Evolutionary conservation across 2,797 vertebrate genomes (phyloP).

Genomic region (Chelonia mydas): DNA sequence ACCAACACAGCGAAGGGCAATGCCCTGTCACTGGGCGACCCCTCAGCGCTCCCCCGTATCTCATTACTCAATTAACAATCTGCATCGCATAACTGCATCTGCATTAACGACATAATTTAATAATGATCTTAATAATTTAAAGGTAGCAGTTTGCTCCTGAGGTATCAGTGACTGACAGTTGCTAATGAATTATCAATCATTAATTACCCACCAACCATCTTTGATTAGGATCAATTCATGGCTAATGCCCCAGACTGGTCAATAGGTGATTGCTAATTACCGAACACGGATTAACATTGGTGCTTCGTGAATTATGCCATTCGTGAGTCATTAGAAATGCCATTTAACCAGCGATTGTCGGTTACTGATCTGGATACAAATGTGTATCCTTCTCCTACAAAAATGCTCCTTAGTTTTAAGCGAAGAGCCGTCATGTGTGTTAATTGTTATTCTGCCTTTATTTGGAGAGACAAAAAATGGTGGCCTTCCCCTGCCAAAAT

Average conservation of each 20-base stretch:
- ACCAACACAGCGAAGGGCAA: not conserved
- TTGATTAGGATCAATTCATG: not conserved
- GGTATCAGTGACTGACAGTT: not conserved
- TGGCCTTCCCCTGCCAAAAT: not conserved
- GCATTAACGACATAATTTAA: not conserved
- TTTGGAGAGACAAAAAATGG: not conserved
- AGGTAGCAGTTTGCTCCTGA: not conserved
- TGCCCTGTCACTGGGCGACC: not conserved
- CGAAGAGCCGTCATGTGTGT: not conserved
- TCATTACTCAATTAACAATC: not conserved
- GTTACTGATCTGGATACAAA: not conserved
- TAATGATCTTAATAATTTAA: not conserved
- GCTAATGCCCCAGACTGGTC: not conserved
- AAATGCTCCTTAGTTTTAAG: not conserved
- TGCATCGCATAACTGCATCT: not conserved
- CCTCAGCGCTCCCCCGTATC: not conserved
- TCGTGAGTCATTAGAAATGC: not conserved
- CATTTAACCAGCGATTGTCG: not conserved
- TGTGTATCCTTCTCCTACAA: not conserved
- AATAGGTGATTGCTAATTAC: not conserved
- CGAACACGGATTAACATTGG: not conserved
- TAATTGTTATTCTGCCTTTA: not conserved
- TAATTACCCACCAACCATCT: not conserved
- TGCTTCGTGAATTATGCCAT: not conserved
- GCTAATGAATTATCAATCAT: accelerated